Conservation (phyloP, 2,888 invertebrate species). For the Zonitis immaculata region DNA sequence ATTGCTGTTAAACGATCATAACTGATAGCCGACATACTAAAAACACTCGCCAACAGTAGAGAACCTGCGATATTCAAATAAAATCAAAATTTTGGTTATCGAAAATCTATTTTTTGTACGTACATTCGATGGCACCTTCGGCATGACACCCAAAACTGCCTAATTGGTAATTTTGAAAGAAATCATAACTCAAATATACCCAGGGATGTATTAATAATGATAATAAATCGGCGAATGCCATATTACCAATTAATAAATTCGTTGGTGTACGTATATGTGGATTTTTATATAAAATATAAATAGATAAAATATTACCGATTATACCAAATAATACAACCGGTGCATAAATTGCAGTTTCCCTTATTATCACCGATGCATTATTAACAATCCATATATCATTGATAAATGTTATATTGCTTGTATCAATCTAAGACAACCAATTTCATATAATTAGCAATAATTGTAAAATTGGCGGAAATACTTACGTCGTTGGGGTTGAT, state of each 20-base stretch:
- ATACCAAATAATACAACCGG: conserved; percentile 62
- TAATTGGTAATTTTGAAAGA: conserved; percentile 73
- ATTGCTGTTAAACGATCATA: conserved; percentile 81
- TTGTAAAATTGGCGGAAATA: too few relatives aligned
- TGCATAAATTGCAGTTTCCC: conserved; percentile 58
- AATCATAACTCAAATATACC: conserved; percentile 67
- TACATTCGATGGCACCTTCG: conserved; percentile 73
- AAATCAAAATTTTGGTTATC: too few relatives aligned
- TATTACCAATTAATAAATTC: conserved; percentile 68
- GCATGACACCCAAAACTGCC: conserved; percentile 69
- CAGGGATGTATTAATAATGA: conserved; percentile 67
- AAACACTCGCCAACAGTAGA: conserved; percentile 69
- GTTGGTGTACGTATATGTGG: conserved; percentile 63
- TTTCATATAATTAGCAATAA: neutral
- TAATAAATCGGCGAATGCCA: conserved; percentile 67
- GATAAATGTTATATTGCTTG: conserved; percentile 49
- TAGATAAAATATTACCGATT: conserved; percentile 61
- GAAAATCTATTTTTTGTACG: too few relatives aligned
- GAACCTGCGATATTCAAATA: too few relatives aligned
- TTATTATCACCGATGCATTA: conserved; percentile 55
- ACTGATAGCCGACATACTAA: conserved; percentile 72
- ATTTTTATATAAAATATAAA: conserved; percentile 60
- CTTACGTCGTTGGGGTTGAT: too few relatives aligned
- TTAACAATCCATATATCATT: conserved; percentile 64
- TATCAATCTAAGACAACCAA: conserved; percentile 34